These are phyloP conservation scores for Nicator chloris DNA, from an alignment of 2,113 vertebrate species.

Conservation along the genomic window DNA sequence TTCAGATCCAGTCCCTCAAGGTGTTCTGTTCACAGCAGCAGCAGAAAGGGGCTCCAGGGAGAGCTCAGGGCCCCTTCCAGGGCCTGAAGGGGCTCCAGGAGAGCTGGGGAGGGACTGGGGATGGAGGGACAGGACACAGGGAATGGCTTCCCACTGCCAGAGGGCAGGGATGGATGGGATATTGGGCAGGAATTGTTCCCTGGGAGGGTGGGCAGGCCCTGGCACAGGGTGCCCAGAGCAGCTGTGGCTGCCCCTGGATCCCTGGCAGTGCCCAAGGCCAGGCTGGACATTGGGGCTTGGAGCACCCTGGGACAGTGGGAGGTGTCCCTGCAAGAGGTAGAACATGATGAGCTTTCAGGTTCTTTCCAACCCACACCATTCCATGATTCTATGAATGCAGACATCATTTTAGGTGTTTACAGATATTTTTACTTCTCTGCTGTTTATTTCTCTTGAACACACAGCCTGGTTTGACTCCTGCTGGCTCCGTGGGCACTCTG, in stretches of 20 bases:
- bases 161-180: not conserved
- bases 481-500: not conserved
- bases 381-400: not conserved
- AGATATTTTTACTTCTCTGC: not conserved
- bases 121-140: not conserved
- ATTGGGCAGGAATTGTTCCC: not conserved
- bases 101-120: not conserved
- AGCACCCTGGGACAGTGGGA: not conserved
- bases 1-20: not conserved
- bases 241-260: not conserved
- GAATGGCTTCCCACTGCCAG: not conserved
- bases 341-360: accelerated
- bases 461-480: not conserved
- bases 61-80: not conserved
- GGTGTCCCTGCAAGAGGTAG: not conserved
- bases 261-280: not conserved
- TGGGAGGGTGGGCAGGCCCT: not conserved
- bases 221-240: not conserved
- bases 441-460: not conserved
- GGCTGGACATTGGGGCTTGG: not conserved
- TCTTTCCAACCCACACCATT: not conserved
- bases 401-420: not conserved
- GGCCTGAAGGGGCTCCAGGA: not conserved
- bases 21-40: not conserved
- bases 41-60: not conserved